Evolutionary conservation across 2,113 vertebrate species (phyloP).

Genomic region (Phaethornis superciliosus): DNA sequence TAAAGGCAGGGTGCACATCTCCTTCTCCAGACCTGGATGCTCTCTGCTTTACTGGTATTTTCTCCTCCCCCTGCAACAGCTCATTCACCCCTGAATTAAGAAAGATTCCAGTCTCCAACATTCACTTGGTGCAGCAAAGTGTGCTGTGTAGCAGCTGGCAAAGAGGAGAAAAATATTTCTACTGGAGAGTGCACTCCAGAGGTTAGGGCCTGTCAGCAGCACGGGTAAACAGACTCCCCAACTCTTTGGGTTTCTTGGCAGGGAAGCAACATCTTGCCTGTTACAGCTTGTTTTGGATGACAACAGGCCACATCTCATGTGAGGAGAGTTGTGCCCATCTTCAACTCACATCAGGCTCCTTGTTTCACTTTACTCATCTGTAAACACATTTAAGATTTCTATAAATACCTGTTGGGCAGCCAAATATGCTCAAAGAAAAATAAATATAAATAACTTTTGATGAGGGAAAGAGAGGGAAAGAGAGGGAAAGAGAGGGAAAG

Average conservation of each 20-base stretch:
- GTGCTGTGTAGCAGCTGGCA: background rate
- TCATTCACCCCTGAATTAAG: background rate
- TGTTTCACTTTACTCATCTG: background rate
- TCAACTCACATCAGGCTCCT: background rate
- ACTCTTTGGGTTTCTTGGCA: background rate
- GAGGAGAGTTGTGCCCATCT: slow-evolving; percentile 1
- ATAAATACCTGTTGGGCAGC: background rate
- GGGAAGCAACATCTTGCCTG: slow-evolving; percentile 9
- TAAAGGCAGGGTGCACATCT: background rate
- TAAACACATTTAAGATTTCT: slow-evolving; percentile 1
- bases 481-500: too few species aligned
- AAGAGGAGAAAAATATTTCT: background rate
- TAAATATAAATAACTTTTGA: too few species aligned
- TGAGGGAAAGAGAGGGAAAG: too few species aligned
- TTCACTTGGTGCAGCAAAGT: background rate
- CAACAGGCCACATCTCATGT: background rate
- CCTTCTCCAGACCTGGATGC: background rate
- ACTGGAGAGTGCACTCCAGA: background rate
- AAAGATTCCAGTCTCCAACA: background rate
- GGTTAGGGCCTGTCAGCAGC: background rate
- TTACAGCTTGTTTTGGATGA: slow-evolving; percentile 31
- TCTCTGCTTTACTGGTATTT: background rate
- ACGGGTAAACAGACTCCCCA: background rate
- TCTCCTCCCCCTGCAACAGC: background rate
- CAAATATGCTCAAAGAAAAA: background rate